Conservation (phyloP, 1,140 invertebrate species). For the Drosophila erecta region DNA sequence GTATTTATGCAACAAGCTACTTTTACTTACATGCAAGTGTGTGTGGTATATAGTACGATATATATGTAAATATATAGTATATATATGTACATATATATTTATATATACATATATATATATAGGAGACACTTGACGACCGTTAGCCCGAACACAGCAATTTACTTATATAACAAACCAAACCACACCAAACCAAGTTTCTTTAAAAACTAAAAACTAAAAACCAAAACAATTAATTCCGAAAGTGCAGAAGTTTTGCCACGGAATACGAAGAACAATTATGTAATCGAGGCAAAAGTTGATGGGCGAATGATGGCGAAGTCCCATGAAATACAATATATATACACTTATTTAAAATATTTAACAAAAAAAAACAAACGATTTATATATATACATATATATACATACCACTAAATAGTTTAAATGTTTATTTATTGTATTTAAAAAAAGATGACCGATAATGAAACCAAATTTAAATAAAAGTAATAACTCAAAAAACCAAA, state of each 20-base stretch:
- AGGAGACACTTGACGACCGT: conserved; percentile 52
- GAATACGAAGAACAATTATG: conserved; percentile 24
- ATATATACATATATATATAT: conserved; percentile 37
- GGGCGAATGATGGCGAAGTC: conserved; percentile 8
- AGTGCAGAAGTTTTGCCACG: conserved; percentile 27
- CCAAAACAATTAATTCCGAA: conserved; percentile 1
- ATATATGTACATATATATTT: not conserved
- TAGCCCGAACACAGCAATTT: conserved; percentile 73
- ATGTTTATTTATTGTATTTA: conserved; percentile 82
- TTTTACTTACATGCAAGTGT: conserved; percentile 56
- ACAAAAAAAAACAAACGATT: conserved; percentile 51
- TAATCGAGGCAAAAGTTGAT: conserved; percentile 43
- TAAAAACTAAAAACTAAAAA: conserved; percentile 32
- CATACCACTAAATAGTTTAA: conserved; percentile 79
- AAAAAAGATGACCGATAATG: conserved; percentile 61
- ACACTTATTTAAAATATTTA: conserved; percentile 76
- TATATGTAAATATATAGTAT: not conserved
- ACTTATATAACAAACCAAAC: conserved; percentile 54
- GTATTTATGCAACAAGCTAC: conserved; percentile 56
- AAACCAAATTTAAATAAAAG: conserved; percentile 78
- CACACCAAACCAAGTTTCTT: conserved; percentile 45
- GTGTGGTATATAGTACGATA: conserved; percentile 18
- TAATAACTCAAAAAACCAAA: conserved; percentile 49
- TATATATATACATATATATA: conserved; percentile 74
- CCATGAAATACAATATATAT: conserved; percentile 68